A percentile compares a stretch with the other conserved stretches of the same genome.
phyloP scores from a whole-genome alignment of 2,888 invertebrate genomes.

The Carpatolechia fugitivella region DNA sequence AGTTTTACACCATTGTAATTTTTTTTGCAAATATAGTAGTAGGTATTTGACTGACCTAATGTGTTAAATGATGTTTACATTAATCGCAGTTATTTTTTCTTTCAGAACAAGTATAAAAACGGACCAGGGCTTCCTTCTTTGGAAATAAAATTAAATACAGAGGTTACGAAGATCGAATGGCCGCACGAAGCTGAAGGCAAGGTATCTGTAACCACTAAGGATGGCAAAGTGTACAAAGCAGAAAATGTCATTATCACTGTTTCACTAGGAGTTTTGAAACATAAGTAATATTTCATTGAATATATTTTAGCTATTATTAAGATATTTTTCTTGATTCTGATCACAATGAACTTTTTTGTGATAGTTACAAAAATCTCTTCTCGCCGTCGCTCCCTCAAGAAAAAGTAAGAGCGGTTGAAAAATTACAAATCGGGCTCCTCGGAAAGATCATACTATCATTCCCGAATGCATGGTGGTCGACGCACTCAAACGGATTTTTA shows the following conservation, averaged over 20 bases:
- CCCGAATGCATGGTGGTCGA: background rate
- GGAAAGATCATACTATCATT: background rate
- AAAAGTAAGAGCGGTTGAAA: background rate
- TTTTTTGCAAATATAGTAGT: no score
- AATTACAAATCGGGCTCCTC: background rate
- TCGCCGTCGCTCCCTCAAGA: background rate
- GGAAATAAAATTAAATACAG: slow-evolving; percentile 31
- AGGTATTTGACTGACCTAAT: no score
- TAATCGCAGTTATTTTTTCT: slow-evolving; percentile 15
- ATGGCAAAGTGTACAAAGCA: slow-evolving; percentile 67
- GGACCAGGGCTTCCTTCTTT: slow-evolving; percentile 32
- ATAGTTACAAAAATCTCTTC: background rate
- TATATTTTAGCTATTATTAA: no score
- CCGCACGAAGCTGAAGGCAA: slow-evolving; percentile 22
- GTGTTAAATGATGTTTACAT: no score
- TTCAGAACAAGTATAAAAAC: slow-evolving; percentile 36
- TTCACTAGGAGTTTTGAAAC: slow-evolving; percentile 82
- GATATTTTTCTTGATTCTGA: no score
- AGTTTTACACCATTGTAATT: slow-evolving; percentile 6
- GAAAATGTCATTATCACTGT: slow-evolving; percentile 82
- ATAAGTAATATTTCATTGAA: no score
- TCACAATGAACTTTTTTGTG: no score
- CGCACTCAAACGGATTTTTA: background rate
- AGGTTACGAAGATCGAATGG: slow-evolving; percentile 33
- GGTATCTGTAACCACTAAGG: slow-evolving; percentile 58